Evolutionary conservation across 1,140 invertebrate genomes (phyloP).

Genomic region (Orussus abietinus): DNA sequence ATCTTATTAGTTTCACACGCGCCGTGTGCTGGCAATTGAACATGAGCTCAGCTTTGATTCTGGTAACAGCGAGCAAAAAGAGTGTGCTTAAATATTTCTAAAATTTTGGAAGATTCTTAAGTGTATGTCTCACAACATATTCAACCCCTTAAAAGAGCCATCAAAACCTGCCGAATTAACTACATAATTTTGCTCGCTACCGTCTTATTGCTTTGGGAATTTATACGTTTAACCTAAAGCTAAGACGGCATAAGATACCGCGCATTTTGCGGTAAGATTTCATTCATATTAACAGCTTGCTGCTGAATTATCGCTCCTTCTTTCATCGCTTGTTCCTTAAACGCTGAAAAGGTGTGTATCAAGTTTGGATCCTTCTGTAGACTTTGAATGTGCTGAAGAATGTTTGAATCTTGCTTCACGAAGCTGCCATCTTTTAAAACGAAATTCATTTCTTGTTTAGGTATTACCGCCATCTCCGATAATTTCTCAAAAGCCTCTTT

Average conservation of each 20-base stretch:
- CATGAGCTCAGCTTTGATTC: no score
- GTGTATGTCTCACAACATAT: no score
- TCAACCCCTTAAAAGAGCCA: no score
- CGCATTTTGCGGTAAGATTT: constrained; percentile 49
- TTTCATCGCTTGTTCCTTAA: constrained; percentile 45
- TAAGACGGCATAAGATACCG: constrained; percentile 52
- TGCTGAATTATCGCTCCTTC: constrained; percentile 38
- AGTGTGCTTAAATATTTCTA: no score
- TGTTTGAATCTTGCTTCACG: constrained; percentile 36
- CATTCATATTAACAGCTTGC: constrained; percentile 48
- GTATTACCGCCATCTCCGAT: constrained; percentile 20
- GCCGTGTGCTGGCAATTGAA: no score
- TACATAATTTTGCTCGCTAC: constrained; percentile 5
- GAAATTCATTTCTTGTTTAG: constrained; percentile 41
- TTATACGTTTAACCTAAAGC: constrained; percentile 19
- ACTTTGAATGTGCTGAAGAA: constrained; percentile 47
- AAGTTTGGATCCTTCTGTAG: constrained; percentile 44
- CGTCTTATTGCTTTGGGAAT: constrained; percentile 17
- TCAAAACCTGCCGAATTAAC: no score
- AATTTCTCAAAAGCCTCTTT: constrained; percentile 34
- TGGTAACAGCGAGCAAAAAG: no score
- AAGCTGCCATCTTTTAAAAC: constrained; percentile 39
- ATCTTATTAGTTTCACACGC: neutral
- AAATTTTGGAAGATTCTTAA: no score
- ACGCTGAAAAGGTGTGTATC: constrained; percentile 41